Conservation (phyloP, 2,113 vertebrate species). For the Centropus bengalensis region DNA sequence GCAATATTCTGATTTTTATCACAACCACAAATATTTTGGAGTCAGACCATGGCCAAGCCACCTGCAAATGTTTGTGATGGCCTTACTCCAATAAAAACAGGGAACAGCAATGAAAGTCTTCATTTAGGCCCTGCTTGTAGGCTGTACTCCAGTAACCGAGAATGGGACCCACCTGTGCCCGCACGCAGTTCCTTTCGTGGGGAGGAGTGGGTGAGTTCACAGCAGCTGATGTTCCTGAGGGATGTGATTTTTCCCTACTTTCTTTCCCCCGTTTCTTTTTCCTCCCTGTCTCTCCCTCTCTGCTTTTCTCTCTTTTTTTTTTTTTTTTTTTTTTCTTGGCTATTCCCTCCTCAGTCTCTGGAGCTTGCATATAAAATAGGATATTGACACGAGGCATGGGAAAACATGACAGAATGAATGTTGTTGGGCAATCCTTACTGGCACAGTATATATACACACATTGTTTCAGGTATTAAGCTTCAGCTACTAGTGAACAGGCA, state of each 20-base stretch:
- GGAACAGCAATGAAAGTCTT: constrained; percentile 85
- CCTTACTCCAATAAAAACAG: constrained; percentile 82
- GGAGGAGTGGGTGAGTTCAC: constrained; percentile 42
- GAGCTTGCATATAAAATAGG: background rate
- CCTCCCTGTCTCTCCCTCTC: background rate
- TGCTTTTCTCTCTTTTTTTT: background rate
- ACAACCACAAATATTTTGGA: constrained; percentile 87
- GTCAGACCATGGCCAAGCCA: constrained; percentile 87
- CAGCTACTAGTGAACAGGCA: constrained; percentile 20
- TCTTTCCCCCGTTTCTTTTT: background rate
- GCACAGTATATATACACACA: background rate
- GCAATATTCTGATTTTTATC: constrained; percentile 89
- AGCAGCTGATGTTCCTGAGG: constrained; percentile 50
- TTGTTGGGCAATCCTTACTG: constrained; percentile 18
- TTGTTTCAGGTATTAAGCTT: constrained; percentile 29
- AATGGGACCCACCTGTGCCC: constrained; percentile 80
- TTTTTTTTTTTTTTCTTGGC: background rate
- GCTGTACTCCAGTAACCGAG: constrained; percentile 70
- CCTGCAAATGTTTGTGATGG: constrained; percentile 88
- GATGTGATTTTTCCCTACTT: background rate
- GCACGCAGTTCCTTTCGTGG: constrained; percentile 48
- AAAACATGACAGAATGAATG: background rate
- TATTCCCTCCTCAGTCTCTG: background rate
- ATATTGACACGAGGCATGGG: constrained; percentile 22
- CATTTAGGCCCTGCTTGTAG: constrained; percentile 73